Percentiles rank a stretch among this genome's conserved stretches.
phyloP scores from a whole-genome alignment of 2,113 vertebrate genomes.

The Crypturellus undulatus region DNA sequence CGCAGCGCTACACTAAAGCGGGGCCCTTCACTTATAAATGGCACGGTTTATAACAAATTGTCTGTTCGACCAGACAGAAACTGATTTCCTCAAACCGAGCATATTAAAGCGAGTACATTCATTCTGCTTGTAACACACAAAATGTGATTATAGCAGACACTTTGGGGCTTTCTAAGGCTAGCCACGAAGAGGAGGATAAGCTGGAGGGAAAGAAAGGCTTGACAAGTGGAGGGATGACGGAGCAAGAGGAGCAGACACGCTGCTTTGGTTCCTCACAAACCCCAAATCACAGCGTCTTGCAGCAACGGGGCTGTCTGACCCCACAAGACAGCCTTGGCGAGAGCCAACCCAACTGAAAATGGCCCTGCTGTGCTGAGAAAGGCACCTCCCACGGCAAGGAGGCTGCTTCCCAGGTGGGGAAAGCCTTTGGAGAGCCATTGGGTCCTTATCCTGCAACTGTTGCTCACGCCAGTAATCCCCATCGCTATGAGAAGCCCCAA shows the following conservation, averaged over 20 bases:
- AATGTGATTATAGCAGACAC: slow-evolving; percentile 75
- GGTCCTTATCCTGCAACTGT: slow-evolving; percentile 38
- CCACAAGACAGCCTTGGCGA: slow-evolving; percentile 21
- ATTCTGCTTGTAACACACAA: slow-evolving; percentile 69
- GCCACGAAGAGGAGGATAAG: slow-evolving; percentile 55
- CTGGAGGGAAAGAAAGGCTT: slow-evolving; percentile 64
- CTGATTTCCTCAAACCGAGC: slow-evolving; percentile 64
- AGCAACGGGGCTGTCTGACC: slow-evolving; percentile 57
- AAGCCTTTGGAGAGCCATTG: slow-evolving; percentile 30
- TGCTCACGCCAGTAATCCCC: slow-evolving; percentile 39
- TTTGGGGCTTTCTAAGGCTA: slow-evolving; percentile 70
- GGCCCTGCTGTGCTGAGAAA: slow-evolving; percentile 66
- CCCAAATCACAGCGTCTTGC: slow-evolving; percentile 55
- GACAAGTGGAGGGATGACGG: slow-evolving; percentile 67
- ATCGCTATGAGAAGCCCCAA: background rate
- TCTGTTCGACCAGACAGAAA: slow-evolving; percentile 67
- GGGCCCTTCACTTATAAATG: slow-evolving; percentile 62
- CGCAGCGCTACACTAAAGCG: slow-evolving; percentile 41
- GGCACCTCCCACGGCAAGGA: background rate
- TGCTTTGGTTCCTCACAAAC: slow-evolving; percentile 68
- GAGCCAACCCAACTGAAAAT: slow-evolving; percentile 31
- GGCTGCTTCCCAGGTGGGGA: slow-evolving; percentile 22
- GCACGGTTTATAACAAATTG: slow-evolving; percentile 67
- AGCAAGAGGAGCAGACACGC: slow-evolving; percentile 52
- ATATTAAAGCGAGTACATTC: slow-evolving; percentile 71